Conservation (phyloP, 2,888 invertebrate genomes). For the Odontothrips loti region DNA sequence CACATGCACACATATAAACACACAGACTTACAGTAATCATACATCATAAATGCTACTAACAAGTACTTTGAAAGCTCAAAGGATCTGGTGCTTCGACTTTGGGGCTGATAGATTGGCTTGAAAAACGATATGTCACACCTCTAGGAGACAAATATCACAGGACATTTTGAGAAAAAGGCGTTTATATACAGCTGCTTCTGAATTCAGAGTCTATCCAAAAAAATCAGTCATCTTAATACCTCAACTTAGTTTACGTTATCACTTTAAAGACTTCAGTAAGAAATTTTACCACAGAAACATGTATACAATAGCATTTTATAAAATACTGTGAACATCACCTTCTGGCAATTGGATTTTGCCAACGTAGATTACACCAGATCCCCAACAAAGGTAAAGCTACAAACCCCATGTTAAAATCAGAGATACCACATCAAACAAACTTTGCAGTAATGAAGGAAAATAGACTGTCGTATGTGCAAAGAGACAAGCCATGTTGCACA, state of each 20-base stretch:
- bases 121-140: conserved; percentile 13
- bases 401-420: background rate
- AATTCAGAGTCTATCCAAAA: conserved; percentile 6
- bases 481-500: background rate
- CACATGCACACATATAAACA: conserved; percentile 8
- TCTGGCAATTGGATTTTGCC: background rate
- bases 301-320: background rate
- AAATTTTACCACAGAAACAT: background rate
- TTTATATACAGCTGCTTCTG: conserved; percentile 1
- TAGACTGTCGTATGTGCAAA: background rate
- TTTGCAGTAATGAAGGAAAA: background rate
- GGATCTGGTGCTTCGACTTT: conserved; percentile 24
- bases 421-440: background rate
- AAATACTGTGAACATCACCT: background rate
- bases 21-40: background rate
- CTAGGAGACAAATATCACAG: conserved; percentile 21
- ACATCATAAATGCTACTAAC: conserved; percentile 16
- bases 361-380: conserved; percentile 17
- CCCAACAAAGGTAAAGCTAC: conserved; percentile 1
- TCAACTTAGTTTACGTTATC: background rate
- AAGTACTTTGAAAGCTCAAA: conserved; percentile 14
- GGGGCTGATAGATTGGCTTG: background rate
- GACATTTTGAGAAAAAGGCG: background rate
- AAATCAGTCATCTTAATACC: conserved; percentile 8
- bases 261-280: background rate